Base-by-base conservation (phyloP, 2,888 invertebrate species). In the Ectobius pallidus region DNA sequence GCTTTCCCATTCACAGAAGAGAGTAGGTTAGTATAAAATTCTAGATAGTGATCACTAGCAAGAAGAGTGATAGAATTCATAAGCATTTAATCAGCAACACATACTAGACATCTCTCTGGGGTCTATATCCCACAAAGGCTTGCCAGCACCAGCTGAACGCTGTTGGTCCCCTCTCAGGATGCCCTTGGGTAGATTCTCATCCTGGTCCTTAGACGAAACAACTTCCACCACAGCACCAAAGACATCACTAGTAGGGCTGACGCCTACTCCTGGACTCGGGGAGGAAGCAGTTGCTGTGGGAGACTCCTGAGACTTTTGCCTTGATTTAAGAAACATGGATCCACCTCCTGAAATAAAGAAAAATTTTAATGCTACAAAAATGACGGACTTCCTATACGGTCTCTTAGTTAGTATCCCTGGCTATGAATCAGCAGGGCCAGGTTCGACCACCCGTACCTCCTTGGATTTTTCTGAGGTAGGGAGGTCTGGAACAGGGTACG, bases 241-340 rank as follows among this genome's bases (percentile, higher is more conserved):
- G 3, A 34, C 44, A 44, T 42, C 18, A 16, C 44, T 52, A 11
- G 46, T 46, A 1, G 61, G 58, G 44, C 62, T 63, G 20, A 46
- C 18, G 25, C 34, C 32, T n/a, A 42, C 18, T 18, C 44, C 65
- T 27, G 65, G 65, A 46, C 39, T 65, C 22, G 65, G 65, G 25
- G 55, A 18, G 1, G 25, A 34, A n/a, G 46, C 55, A 22, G 34
- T 49, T 25, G 42, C 39, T 2, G 61, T 25, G n/a, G 49, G 52
- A 20, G 70, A 70, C 34, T 70, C 67, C 68, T 44, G 68, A 39
- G 61, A 39, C 75, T 81, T 82, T 14, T 81, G 81, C 58, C 86
- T 85, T 1, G 86, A 85, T 79, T 90, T 90, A 7, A 90, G 82
- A 78, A 90, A 90, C 85, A 89, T 88, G 3, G 87, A 83, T 1